Evolutionary conservation across 1,140 invertebrate species (phyloP), one percentile per base, ranked within the genome.

Genomic region (Drosophila ananassae): DNA sequence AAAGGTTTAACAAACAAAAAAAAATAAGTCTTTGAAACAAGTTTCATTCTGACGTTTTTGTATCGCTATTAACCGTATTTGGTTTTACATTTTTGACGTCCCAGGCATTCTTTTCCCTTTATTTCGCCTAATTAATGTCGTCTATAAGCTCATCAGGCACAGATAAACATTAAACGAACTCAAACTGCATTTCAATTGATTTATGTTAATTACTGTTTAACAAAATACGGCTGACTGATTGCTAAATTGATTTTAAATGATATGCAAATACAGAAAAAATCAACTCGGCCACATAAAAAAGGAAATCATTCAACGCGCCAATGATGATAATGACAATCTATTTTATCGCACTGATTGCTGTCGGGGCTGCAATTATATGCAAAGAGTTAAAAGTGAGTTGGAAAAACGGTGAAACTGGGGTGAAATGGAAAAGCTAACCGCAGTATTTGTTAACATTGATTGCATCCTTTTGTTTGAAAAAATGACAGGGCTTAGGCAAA

Each of bases 121-220:
- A 61, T 39, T 51, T 54, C 55, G 58, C 52, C 74, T 85, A 81
- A 84, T 84, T 87, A 81, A 63, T 77, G 68, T 56, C 34, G 53
- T 30, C 52, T 39, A 34, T 47, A 32, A 56, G 21, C 51, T 69
- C 44, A 64, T 67, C 59, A 64, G 79, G 63, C 47, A 52, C 71
- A 74, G 34, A 52, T 71, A 85, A 85, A 85, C 78, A 87, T 62
- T 81, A 69, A 56, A 56, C 64, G 54, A 54, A 73, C 58, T 66
- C 74, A 64, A 82, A 51, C 60, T 62, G 61, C 48, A 59, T 73
- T 82, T 55, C 69, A 79, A 87, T 83, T 89, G 72, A 83, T 87
- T 87, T 89, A 83, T 79, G 83, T 87, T 87, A 87, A 87, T 83
- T 87, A 87, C 79, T 89, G 83, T 89, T 89, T 71, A 89, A 82